Conservation (phyloP, 1,140 invertebrate species). For the Ostrea denselamellosa region DNA sequence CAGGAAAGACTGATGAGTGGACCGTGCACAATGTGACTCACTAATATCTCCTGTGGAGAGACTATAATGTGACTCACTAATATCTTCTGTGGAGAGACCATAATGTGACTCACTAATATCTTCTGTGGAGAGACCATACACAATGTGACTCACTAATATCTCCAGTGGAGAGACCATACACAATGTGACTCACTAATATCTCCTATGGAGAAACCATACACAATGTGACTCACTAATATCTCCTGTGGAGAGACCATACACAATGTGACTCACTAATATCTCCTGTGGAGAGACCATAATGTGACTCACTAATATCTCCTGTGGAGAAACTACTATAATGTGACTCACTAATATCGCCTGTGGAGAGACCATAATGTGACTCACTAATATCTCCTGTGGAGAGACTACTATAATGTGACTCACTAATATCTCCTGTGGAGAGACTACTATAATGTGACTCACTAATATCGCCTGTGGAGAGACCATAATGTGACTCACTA, state of each 20-base stretch:
- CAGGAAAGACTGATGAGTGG: no score
- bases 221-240: no score
- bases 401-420: no score
- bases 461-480: conserved; percentile 92
- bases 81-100: conserved; percentile 94
- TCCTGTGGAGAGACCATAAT: conserved; percentile 94
- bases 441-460: no score
- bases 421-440: conserved; percentile 92
- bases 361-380: no score
- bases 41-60: conserved; percentile 93
- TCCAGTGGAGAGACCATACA: conserved; percentile 94
- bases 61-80: no score
- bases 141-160: no score
- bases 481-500: no score
- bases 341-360: conserved; percentile 91
- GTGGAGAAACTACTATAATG: no score
- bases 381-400: conserved; percentile 91
- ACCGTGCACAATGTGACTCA: conserved; percentile 39
- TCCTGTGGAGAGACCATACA: conserved; percentile 94
- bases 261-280: no score
- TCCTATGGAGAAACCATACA: conserved; percentile 94
- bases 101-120: no score
- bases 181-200: no score
- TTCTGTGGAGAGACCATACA: conserved; percentile 94
- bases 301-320: conserved; percentile 92